Conservation (phyloP, 2,797 vertebrate species). For the Geotrypetes seraphini region DNA sequence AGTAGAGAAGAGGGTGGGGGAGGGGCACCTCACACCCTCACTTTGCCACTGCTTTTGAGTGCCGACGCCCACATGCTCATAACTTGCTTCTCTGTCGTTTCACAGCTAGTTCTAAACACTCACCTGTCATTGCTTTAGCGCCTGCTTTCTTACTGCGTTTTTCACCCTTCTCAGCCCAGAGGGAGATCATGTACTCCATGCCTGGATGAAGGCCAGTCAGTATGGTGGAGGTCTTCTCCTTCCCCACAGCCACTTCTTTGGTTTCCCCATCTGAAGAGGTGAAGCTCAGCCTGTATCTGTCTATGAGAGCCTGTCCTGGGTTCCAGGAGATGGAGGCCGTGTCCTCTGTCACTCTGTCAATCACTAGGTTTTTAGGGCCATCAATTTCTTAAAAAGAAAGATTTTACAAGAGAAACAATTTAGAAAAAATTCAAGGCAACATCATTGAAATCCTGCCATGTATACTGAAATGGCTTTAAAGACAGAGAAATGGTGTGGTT, state of each 20-base stretch:
- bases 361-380: slow-evolving; percentile 53
- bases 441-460: no score
- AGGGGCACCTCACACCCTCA: no score
- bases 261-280: slow-evolving; percentile 44
- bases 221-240: slow-evolving; percentile 38
- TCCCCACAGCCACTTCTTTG: slow-evolving; percentile 42
- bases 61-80: no score
- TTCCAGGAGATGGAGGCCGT: slow-evolving; percentile 60
- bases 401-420: no score
- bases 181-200: slow-evolving; percentile 45
- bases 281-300: slow-evolving; percentile 62
- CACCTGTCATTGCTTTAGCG: slow-evolving; percentile 63
- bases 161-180: slow-evolving; percentile 62
- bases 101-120: no score
- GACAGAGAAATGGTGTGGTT: no score
- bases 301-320: slow-evolving; percentile 44
- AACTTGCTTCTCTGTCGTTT: no score
- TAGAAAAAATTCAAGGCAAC: no score
- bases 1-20: no score
- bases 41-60: no score
- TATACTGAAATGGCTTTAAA: no score
- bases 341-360: slow-evolving; percentile 49
- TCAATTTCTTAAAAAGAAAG: no score
- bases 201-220: slow-evolving; percentile 59
- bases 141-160: slow-evolving; percentile 52